These are phyloP conservation scores for Cetonia aurata DNA, from an alignment of 2,888 invertebrate species.

Conservation along the genomic window DNA sequence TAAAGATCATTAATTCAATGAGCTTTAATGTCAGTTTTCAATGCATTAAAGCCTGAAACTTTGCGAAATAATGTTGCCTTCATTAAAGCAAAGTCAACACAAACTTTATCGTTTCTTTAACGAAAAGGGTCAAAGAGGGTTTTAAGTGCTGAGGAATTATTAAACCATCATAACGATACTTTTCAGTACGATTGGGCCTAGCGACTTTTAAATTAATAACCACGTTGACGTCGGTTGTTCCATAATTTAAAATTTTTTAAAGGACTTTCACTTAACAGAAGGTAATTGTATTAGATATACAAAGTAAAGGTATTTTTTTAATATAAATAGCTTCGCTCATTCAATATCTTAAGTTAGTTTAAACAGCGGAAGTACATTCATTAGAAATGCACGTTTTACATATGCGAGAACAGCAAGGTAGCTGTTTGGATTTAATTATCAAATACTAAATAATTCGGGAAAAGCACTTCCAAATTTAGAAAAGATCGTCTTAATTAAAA, in stretches of 20 bases:
- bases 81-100: slow-evolving; percentile 26
- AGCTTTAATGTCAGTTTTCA: slow-evolving; percentile 25
- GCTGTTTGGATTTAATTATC: too few species aligned
- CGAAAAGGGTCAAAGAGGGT: slow-evolving; percentile 11
- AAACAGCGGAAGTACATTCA: too few species aligned
- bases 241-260: background rate
- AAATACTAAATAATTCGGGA: too few species aligned
- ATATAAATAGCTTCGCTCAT: too few species aligned
- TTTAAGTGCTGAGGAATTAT: slow-evolving; percentile 23
- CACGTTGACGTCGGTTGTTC: background rate
- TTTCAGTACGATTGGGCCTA: slow-evolving; percentile 12
- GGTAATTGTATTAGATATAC: background rate
- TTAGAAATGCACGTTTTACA: too few species aligned
- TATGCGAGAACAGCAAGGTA: too few species aligned
- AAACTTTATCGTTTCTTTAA: slow-evolving; percentile 30
- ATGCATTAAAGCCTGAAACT: slow-evolving; percentile 34
- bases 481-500: too few species aligned
- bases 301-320: too few species aligned
- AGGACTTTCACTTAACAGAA: background rate
- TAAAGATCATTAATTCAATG: slow-evolving; percentile 26
- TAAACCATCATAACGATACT: slow-evolving; percentile 23
- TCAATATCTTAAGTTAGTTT: too few species aligned
- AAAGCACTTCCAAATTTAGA: too few species aligned
- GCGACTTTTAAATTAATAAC: slow-evolving; percentile 14
- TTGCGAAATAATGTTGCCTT: slow-evolving; percentile 28